Evolutionary conservation across 1,140 invertebrate species (phyloP), one percentile per base, ranked within the genome.

Genomic region (Branchinecta lindahli): DNA sequence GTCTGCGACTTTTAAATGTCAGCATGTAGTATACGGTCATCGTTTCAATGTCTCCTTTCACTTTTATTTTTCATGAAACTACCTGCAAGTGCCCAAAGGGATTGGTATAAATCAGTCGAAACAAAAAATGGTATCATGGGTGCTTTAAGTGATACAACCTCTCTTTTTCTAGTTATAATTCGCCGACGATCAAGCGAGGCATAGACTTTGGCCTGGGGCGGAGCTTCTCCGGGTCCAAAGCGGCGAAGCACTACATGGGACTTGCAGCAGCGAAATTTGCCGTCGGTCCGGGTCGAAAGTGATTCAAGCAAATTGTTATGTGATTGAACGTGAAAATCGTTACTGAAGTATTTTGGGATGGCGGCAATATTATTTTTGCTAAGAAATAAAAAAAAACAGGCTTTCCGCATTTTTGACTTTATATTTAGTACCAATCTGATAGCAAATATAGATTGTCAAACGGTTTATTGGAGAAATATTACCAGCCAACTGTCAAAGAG

Each of bases 211-310:
- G 91, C 12, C 80, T 94, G 66, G 88, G 84, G 71, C 87, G 91
- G 46, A 91, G 91, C 6, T 93, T 89, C 78, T 92, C 90, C 52
- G 91, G 90, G 0, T 88, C 89, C 44, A 86, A 92, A 75, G 88
- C 91, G 66, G 91, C 90, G 74, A 92, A 92, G 79, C 90, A 93
- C 78, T 81, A 92, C 74, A 91, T 94, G 87, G 91, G 90, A 1
- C 77, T 92, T 65, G 87, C 89, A 66, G 88, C 89, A 1, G 90
- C 90, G 73, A 90, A 89, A 79, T 92, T 86, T 79, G 88, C 90
- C n/a, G 87, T 86, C 8, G 90, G 90, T 8, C 90, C 90, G 7
- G 90, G 90, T 70, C 85, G 90, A 78, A 89, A 87, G 85, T 85
- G 88, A 20, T 61, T 20, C 52, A 33, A 33, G 33, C 33, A 33